Evolutionary conservation across 2,797 vertebrate genomes (phyloP), one percentile per base, ranked within the genome.

Genomic region (Eurystomus glaucurus): DNA sequence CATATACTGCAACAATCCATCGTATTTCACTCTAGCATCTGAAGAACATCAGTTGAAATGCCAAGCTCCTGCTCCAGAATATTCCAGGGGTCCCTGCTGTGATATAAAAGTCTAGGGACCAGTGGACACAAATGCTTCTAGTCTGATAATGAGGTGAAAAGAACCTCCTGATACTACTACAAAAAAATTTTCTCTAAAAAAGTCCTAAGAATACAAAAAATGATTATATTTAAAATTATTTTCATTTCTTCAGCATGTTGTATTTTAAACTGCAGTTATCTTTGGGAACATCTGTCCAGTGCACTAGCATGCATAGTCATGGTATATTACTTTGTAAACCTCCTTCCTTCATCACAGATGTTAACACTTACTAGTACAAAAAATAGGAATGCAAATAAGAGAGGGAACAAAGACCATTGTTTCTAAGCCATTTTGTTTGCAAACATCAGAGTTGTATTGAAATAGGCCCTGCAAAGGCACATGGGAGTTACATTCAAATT

Each of bases 91-190:
- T 35, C 19, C 21, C 11, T 64, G 23, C 22, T 39, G n/a, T 29
- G 48, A 39, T 18, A 7, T 10, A 5, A 17, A 39, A n/a, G 5
- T 23, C 26, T 13, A 15, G 14, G 18, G 7, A 58, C 20, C 9
- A 0, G 0, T 1, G 14, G 7, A 3, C 23, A 26, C 15, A 50
- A 57, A 39, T 2, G 6, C 15, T 71, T 69, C 51, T 54, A 21
- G 2, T 11, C 43, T 9, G 1, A 83, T n/a, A 74, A 62, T 7
- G 19, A 83, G 23, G 50, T 8, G 3, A 80, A 87, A 70, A 60
- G 35, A 55, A 79, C 39, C 26, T 69, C 11, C 33, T 65, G 35
- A 23, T n/a, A 20, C 13, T 25, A 17, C 5, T 45, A 64, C 22
- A 57, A 9, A 52, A 86, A 31, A 4, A 41, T 6, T 5, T 29